Evolutionary conservation across 1,140 invertebrate genomes (phyloP).

Genomic region (Bombus difficillimus): DNA sequence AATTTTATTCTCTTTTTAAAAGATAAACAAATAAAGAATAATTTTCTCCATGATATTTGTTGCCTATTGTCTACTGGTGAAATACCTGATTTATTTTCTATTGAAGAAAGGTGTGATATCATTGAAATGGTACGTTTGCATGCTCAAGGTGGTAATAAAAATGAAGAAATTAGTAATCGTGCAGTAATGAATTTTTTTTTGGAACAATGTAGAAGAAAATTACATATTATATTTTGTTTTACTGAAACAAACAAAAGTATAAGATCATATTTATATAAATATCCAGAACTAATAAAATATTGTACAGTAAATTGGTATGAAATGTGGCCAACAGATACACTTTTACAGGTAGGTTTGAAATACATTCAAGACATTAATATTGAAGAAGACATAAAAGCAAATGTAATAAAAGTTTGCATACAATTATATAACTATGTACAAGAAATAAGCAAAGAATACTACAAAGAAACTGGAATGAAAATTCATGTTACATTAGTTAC

Average conservation of each 20-base stretch:
- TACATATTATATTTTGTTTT: constrained; percentile 88
- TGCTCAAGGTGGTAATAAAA: constrained; percentile 81
- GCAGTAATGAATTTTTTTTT: constrained; percentile 86
- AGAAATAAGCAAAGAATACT: constrained; percentile 77
- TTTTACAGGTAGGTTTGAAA: constrained; percentile 87
- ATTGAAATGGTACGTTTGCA: constrained; percentile 81
- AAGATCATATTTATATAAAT: constrained; percentile 81
- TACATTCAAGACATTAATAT: constrained; percentile 85
- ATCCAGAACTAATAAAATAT: constrained; percentile 87
- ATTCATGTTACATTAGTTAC: constrained; percentile 84
- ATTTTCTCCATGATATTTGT: constrained; percentile 86
- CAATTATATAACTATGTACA: constrained; percentile 84
- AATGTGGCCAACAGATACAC: constrained; percentile 88
- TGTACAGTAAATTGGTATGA: constrained; percentile 90
- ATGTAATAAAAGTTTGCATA: constrained; percentile 83
- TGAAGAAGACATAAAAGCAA: constrained; percentile 79
- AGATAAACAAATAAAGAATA: constrained; percentile 85
- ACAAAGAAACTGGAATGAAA: constrained; percentile 77
- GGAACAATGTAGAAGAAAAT: constrained; percentile 84
- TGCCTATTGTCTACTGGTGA: constrained; percentile 86
- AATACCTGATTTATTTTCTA: constrained; percentile 85
- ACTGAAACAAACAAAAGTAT: constrained; percentile 85
- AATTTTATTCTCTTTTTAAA: constrained; percentile 85
- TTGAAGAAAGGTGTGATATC: constrained; percentile 85
- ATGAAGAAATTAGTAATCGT: constrained; percentile 84